Percentiles rank a stretch among this genome's conserved stretches.
Evolutionary conservation across 2,888 invertebrate species (phyloP).

Genomic region (Drosophila phalerata): DNA sequence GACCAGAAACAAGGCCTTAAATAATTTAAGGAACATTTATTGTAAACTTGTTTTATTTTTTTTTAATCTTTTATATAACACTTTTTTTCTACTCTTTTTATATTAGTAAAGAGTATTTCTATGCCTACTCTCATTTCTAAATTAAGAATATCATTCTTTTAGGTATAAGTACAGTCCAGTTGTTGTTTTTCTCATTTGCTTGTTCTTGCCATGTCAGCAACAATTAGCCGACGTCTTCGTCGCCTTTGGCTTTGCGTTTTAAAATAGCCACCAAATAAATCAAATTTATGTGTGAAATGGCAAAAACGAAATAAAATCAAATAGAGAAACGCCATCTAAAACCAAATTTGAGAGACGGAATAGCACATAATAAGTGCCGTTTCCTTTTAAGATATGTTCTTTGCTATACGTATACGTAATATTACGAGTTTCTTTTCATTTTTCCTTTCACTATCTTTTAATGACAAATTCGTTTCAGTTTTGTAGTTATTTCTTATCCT

Average conservation of each 20-base stretch:
- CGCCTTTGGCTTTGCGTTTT: slow-evolving; percentile 51
- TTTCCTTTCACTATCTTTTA: slow-evolving; percentile 8
- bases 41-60: no score
- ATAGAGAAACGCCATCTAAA: not conserved
- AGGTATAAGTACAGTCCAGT: slow-evolving; percentile 15
- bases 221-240: slow-evolving; percentile 69
- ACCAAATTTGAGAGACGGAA: slow-evolving; percentile 7
- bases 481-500: slow-evolving; percentile 22
- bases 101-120: not conserved
- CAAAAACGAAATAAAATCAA: slow-evolving; percentile 15
- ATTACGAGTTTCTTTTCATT: slow-evolving; percentile 9
- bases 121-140: not conserved
- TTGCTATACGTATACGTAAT: slow-evolving; percentile 46
- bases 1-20: no score
- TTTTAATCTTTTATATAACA: not conserved
- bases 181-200: slow-evolving; percentile 1
- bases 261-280: slow-evolving; percentile 74
- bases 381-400: not conserved
- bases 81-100: not conserved
- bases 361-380: slow-evolving; percentile 1
- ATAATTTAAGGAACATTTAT: no score
- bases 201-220: slow-evolving; percentile 67
- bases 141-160: not conserved
- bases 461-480: slow-evolving; percentile 35
- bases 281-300: slow-evolving; percentile 70